Evolutionary conservation across 2,888 invertebrate genomes (phyloP).

Genomic region (Callyntrura sp.): DNA sequence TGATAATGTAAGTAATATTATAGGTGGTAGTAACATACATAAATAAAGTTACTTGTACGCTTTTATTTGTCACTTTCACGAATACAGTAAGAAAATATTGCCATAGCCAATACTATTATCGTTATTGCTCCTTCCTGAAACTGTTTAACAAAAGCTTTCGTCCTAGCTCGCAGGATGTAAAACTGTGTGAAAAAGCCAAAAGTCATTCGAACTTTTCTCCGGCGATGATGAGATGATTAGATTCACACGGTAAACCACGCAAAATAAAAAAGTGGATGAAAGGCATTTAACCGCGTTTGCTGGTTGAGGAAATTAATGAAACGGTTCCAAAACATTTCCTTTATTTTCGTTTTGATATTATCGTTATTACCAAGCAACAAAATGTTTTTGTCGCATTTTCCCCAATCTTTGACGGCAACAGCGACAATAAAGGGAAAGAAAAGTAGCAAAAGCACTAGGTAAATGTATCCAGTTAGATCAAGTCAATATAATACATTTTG

Average conservation of each 20-base stretch:
- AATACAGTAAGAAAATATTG: not conserved
- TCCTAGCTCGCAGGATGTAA: not conserved
- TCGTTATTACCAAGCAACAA: conserved; percentile 16
- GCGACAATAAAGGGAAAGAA: not conserved
- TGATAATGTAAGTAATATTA: not conserved
- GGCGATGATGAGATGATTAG: conserved; percentile 31
- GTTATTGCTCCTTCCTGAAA: not conserved
- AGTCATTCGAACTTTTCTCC: conserved; percentile 34
- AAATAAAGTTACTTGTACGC: not conserved
- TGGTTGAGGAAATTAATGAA: conserved; percentile 18
- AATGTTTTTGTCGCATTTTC: not conserved
- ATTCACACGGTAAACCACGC: conserved; percentile 53
- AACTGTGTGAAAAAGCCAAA: conserved; percentile 12
- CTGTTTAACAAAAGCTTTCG: conserved; percentile 3
- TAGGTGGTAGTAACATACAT: not conserved
- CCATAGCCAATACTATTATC: not conserved
- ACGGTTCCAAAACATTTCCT: conserved; percentile 46
- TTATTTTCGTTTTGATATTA: conserved; percentile 41
- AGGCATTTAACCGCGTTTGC: not conserved
- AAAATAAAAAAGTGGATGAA: not conserved
- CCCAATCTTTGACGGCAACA: not conserved
- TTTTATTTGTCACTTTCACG: conserved; percentile 27
- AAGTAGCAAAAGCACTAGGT: not conserved
- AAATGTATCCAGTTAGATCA: too few relatives aligned
- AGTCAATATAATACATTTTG: conserved; percentile 35